phyloP scores from a whole-genome alignment of 1,140 invertebrate genomes.

The Ladona fulva region DNA sequence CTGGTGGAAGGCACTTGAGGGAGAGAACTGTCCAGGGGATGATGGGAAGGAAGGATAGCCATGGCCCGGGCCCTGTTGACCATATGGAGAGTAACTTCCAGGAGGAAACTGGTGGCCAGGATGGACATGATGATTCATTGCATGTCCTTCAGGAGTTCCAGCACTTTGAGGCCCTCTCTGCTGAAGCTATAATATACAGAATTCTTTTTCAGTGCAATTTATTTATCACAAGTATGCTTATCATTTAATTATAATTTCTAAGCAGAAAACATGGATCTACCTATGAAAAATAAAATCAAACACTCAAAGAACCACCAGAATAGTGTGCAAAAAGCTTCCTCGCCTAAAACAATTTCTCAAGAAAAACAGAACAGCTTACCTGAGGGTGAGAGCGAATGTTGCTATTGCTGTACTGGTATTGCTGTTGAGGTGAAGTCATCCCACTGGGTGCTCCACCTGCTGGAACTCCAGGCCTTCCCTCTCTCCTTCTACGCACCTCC shows the following conservation, averaged over 20 bases:
- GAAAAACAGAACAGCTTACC: too few species aligned
- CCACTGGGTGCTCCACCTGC: neutral
- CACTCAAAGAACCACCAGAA: too few species aligned
- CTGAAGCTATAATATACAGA: too few species aligned
- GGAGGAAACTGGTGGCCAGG: constrained; percentile 18
- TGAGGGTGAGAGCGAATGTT: neutral
- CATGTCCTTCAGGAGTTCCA: neutral
- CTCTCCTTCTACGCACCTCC: constrained; percentile 62
- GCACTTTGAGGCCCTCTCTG: too few species aligned
- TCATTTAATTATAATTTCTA: too few species aligned
- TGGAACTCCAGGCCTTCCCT: constrained; percentile 38
- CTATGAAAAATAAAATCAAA: too few species aligned
- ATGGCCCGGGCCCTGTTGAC: too few species aligned
- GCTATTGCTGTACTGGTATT: constrained; percentile 31
- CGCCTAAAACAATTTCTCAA: too few species aligned
- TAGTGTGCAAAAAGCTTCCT: too few species aligned
- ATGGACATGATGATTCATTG: constrained; percentile 15
- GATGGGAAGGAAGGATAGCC: constrained; percentile 11
- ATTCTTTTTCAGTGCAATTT: too few species aligned
- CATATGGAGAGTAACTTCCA: neutral
- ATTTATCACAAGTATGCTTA: too few species aligned
- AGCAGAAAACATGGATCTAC: too few species aligned
- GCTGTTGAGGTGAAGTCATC: constrained; percentile 25
- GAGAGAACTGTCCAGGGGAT: constrained; percentile 17
- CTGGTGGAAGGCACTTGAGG: neutral